phyloP scores from a whole-genome alignment of 2,888 invertebrate genomes.

The Synergus laeviventris region DNA sequence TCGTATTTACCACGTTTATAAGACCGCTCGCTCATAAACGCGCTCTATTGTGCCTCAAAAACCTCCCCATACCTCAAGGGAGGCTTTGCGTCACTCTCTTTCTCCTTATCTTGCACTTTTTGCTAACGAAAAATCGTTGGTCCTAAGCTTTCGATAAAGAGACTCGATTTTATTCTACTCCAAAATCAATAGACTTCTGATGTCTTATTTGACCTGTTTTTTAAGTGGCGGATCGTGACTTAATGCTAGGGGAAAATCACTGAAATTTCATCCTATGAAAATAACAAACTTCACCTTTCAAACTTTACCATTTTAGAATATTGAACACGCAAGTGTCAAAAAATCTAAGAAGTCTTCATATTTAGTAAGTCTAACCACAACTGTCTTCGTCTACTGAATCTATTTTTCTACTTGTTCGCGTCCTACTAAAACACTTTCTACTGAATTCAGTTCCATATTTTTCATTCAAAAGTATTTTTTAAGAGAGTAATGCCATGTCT shows the following conservation, averaged over 20 bases:
- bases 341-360: too few relatives aligned
- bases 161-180: constrained; percentile 4
- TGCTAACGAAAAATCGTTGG: constrained; percentile 1
- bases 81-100: constrained; percentile 12
- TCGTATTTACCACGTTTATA: constrained; percentile 60
- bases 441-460: too few relatives aligned
- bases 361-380: too few relatives aligned
- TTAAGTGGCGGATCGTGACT: background rate
- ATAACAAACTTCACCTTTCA: background rate
- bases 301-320: too few relatives aligned
- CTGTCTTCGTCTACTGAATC: too few relatives aligned
- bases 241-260: background rate
- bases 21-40: constrained; percentile 50
- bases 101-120: constrained; percentile 50
- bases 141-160: constrained; percentile 38
- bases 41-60: constrained; percentile 41
- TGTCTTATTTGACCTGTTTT: background rate
- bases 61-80: constrained; percentile 19
- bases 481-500: too few relatives aligned
- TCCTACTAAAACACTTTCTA: too few relatives aligned
- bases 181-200: constrained; percentile 16
- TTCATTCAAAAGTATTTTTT: too few relatives aligned
- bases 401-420: too few relatives aligned
- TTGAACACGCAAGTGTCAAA: too few relatives aligned
- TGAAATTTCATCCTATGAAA: background rate